Evolutionary conservation across 2,888 invertebrate genomes (phyloP), one percentile per base, ranked within the genome.

Genomic region (Dynastes hyllus): DNA sequence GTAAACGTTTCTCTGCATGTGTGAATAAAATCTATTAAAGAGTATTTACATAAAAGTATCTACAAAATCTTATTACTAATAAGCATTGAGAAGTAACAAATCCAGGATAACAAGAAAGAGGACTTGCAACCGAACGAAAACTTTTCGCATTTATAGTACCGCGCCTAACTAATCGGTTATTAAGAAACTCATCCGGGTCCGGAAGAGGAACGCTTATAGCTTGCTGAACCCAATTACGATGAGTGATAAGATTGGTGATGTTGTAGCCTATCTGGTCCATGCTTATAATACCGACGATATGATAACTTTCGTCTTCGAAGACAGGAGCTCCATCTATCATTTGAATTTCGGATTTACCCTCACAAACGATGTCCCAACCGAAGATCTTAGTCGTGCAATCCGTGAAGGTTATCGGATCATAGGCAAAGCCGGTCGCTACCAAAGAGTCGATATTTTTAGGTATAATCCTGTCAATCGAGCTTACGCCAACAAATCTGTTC

Each of bases 141-240:
- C 5, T 37, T 37, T 37, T 37, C 5, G 5, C 32, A 37, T 37
- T 37, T 37, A 37, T 37, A 5, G 32, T 5, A 37, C 32, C 5
- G 32, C 32, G 32, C 5, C 32, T 37, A 4, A 37, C 5, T 37
- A 37, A 37, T 37, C 2, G 32, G 32, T 0, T 0, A 5, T 5
- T 37, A 45, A 45, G 8, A 11, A 45, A 11, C 11, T 11, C 45
- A 16, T 9, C 16, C 22, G 16, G 16, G 4, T 22, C 29, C 5
- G 29, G 29, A 4, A 61, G 58, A 61, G 58, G 22, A 27, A n/a
- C 58, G 16, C 29, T 61, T 22, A 61, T 27, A 22, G 22, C 29
- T 61, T 61, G 9, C 58, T 61, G 58, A 27, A 61, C 29, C 58
- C 58, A 61, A 22, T 22, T 61, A 27, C 58, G 22, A 61, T 22